Evolutionary conservation across 2,888 invertebrate genomes (phyloP), one percentile per base, ranked within the genome.

Genomic region (Sceliomorpha sp.): DNA sequence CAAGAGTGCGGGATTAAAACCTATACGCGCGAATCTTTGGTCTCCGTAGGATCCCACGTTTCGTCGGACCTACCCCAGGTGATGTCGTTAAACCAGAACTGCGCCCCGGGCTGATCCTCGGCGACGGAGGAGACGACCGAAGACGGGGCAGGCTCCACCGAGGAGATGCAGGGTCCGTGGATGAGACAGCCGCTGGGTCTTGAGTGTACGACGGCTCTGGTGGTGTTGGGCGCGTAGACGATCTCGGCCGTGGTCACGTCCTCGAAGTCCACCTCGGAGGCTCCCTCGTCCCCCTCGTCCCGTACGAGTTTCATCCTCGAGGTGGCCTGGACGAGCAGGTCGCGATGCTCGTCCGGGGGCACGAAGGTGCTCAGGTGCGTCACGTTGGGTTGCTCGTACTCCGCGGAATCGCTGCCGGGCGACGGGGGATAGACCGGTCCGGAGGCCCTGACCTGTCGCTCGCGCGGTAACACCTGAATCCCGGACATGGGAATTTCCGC

Each of bases 211-310:
- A 12, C 78, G 73, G 40, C 76, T 78, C 69, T 72, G 74, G 10
- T 72, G 74, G 10, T 78, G 72, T 34, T 77, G 71, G 79, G 76
- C 24, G 79, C 77, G 71, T 85, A 84, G 63, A 83, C 81, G 12
- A 83, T 70, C 48, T 87, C 85, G 1, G 79, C 72, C 9, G 76
- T 72, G 37, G 80, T 74, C 5, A 85, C 79, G 9, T 88, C 88
- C 34, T 88, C 88, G 37, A 85, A 77, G 39, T 87, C 88, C 9
- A 78, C 78, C 27, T 86, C 88, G 42, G 84, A 83, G 2, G 81
- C 94, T 29, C 85, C 87, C 79, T 92, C 93, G 83, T 90, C 92
- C 36, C 90, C 91, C 88, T 90, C 37, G 82, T 86, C 90, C 59
- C 89, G 89, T 75, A 90, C 88, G 12, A 90, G 89, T 81, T 90